Evolutionary conservation across 2,113 vertebrate genomes (phyloP), one percentile per base, ranked within the genome.

Genomic region (Arenaria interpres): DNA sequence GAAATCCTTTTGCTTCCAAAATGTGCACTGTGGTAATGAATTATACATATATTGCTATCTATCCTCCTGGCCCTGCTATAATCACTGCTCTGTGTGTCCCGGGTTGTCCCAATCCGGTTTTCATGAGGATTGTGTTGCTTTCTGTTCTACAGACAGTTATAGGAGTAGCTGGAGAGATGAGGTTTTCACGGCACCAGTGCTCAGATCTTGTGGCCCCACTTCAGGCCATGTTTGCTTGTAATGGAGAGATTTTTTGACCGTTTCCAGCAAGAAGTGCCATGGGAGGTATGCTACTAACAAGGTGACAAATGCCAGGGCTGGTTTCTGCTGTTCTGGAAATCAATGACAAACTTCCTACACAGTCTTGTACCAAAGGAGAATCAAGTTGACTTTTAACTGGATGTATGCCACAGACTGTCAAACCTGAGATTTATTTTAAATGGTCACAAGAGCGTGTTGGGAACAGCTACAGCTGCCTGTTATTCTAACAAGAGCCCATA

Each of bases 401-500:
- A n/a, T 32, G 7, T n/a, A 16, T 43, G 59, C 27, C 54, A 85
- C n/a, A 43, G 39, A 28, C 20, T 63, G 50, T 53, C 83, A 82
- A 54, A 74, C 17, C n/a, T 33, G 14, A 54, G 69, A 75, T 37
- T 64, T 80, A 39, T 54, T 76, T 71, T n/a, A 48, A 53, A 54
- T 0, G 1, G 80, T 67, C 76, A 62, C 64, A 77, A 85, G 19
- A 89, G 63, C 19, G 8, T 51, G 53, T 33, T 93, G 67, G 88
- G 81, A 91, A 64, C 67, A 85, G 62, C 82, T 85, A 57, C 13
- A 32, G 74, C 43, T 96, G 91, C 79, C 72, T 64, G 48, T 73
- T 86, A 48, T n/a, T 85, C 48, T 81, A 94, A 90, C 32, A 25
- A 95, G 66, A 94, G 39, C 63, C 71, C 72, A n/a, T 33, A 66